Evolutionary conservation across 2,797 vertebrate species (phyloP).

Genomic region (Acridotheres tristis): DNA sequence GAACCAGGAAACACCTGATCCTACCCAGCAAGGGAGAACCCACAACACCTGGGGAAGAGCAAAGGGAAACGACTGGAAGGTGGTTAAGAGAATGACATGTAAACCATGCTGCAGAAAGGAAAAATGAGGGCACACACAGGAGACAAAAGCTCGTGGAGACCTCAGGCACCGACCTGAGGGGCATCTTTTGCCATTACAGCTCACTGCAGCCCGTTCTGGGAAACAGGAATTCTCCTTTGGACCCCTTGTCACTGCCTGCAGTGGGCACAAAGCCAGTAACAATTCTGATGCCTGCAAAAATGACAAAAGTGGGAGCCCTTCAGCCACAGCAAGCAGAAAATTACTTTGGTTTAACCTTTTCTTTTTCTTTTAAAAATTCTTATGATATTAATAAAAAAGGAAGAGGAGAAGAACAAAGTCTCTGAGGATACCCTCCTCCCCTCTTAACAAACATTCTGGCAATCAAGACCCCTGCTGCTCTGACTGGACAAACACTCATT

Average conservation of each 20-base stretch:
- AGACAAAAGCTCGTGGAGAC: neutral
- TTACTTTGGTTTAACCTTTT: neutral
- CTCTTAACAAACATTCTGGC: neutral
- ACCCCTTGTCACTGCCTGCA: neutral
- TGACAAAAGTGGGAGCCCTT: neutral
- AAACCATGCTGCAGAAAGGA: neutral
- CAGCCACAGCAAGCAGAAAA: neutral
- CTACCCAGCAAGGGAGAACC: neutral
- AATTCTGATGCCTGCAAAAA: neutral
- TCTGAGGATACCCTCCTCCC: neutral
- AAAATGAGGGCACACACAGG: neutral
- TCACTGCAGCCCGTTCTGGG: neutral
- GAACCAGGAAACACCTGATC: neutral
- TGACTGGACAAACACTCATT: neutral
- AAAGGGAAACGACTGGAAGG: neutral
- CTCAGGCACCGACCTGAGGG: neutral
- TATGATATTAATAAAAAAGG: neutral
- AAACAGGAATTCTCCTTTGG: neutral
- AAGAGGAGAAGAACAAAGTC: neutral
- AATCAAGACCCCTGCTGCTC: neutral
- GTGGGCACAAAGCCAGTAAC: neutral
- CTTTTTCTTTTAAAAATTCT: neutral
- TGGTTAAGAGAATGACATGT: neutral
- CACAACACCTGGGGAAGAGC: accelerated
- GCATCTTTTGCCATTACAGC: neutral